These are phyloP conservation scores for Ciconia boyciana DNA, from an alignment of 2,113 vertebrate genomes.

Conservation along the genomic window DNA sequence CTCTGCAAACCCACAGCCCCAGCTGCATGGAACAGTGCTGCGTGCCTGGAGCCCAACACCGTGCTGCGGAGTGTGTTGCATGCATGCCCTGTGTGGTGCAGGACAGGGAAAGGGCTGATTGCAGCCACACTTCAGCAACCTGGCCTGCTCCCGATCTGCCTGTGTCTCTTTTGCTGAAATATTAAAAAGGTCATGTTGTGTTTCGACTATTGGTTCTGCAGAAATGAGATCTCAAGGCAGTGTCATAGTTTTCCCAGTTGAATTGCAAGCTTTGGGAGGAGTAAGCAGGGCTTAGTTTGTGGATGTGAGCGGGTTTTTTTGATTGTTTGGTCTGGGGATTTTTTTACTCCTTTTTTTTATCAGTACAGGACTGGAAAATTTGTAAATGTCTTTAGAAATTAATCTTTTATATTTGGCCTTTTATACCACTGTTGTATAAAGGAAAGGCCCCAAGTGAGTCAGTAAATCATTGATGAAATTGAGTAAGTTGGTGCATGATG, in stretches of 20 bases:
- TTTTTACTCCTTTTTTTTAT: background rate
- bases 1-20: background rate
- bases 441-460: background rate
- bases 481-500: background rate
- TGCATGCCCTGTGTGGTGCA: rapidly evolving
- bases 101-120: background rate
- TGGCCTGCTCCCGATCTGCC: background rate
- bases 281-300: background rate
- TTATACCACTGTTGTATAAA: background rate
- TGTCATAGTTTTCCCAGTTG: background rate
- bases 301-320: rapidly evolving
- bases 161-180: background rate
- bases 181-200: background rate
- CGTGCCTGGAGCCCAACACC: background rate
- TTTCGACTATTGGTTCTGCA: background rate
- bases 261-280: background rate
- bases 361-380: background rate
- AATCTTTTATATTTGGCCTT: background rate
- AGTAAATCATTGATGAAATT: slow-evolving; percentile 12
- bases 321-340: background rate
- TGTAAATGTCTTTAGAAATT: background rate
- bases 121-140: background rate
- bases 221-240: background rate
- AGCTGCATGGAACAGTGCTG: rapidly evolving
- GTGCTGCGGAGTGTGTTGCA: rapidly evolving